Conservation (phyloP, 2,797 vertebrate genomes). For the Paramormyrops hopkinsi region DNA sequence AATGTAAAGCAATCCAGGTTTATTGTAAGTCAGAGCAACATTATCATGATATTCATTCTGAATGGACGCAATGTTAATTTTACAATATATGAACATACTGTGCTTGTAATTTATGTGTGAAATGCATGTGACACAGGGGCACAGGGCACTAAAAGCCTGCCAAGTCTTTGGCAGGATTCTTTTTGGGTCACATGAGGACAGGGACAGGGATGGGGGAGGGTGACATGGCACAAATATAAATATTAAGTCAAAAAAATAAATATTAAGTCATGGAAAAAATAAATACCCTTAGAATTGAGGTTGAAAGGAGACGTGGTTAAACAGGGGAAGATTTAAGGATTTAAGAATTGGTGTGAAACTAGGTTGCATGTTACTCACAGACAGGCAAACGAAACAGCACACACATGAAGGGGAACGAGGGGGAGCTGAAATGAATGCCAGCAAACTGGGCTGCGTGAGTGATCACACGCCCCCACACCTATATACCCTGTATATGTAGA, state of each 20-base stretch:
- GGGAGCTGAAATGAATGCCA: not conserved
- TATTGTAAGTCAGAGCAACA: not conserved
- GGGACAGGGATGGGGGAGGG: not conserved
- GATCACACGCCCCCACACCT: not conserved
- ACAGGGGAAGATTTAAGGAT: not conserved
- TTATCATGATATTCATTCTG: not conserved
- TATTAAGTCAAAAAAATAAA: not conserved
- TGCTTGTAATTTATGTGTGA: not conserved
- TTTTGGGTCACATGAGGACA: not conserved
- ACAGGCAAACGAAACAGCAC: not conserved
- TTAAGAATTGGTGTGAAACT: not conserved
- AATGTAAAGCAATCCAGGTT: not conserved
- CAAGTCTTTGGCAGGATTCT: not conserved
- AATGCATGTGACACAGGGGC: not conserved
- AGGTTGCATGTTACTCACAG: not conserved
- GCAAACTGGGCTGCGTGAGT: not conserved
- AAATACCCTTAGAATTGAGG: not conserved
- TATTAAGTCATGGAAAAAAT: not conserved
- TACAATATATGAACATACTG: not conserved
- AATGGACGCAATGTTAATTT: not conserved
- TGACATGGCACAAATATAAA: not conserved
- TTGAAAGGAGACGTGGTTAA: not conserved
- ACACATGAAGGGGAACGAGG: not conserved
- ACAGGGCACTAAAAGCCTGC: not conserved
- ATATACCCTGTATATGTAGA: conserved; percentile 1